A percentile compares a stretch with the other conserved stretches of the same genome.
These are phyloP conservation scores for Halcyon badia DNA, from an alignment of 2,797 vertebrate species.

Conservation along the genomic window DNA sequence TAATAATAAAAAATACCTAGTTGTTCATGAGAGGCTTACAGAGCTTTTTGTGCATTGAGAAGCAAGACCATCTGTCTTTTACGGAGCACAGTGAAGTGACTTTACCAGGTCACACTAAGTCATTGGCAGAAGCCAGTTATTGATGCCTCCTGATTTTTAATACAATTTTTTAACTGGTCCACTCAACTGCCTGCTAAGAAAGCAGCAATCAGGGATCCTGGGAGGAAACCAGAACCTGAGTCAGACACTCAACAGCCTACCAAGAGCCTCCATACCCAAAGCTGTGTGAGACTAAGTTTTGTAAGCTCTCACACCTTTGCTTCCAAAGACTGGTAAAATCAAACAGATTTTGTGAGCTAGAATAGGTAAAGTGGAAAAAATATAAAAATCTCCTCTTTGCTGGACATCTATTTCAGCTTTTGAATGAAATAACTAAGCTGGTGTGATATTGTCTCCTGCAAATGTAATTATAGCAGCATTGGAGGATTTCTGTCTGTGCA, in stretches of 20 bases:
- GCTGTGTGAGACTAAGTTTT: background rate
- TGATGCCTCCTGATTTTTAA: background rate
- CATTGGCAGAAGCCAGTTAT: background rate
- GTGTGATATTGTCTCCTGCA: background rate
- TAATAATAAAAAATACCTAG: background rate
- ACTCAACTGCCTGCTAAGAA: background rate
- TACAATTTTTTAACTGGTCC: background rate
- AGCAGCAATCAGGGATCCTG: background rate
- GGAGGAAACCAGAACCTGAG: background rate
- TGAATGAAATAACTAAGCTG: background rate
- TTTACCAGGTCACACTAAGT: background rate
- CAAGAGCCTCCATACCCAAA: background rate
- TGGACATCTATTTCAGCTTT: background rate
- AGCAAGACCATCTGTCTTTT: background rate
- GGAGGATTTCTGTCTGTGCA: background rate
- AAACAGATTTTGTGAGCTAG: background rate
- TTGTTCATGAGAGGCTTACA: background rate
- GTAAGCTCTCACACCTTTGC: background rate
- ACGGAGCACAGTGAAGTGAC: background rate
- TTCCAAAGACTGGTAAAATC: background rate
- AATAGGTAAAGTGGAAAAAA: background rate
- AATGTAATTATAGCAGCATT: background rate
- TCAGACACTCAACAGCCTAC: background rate
- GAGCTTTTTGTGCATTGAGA: background rate
- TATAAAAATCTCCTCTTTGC: background rate